These are phyloP conservation scores for Coelogynopora nodosa DNA, from an alignment of 2,888 invertebrate species.

Conservation along the genomic window DNA sequence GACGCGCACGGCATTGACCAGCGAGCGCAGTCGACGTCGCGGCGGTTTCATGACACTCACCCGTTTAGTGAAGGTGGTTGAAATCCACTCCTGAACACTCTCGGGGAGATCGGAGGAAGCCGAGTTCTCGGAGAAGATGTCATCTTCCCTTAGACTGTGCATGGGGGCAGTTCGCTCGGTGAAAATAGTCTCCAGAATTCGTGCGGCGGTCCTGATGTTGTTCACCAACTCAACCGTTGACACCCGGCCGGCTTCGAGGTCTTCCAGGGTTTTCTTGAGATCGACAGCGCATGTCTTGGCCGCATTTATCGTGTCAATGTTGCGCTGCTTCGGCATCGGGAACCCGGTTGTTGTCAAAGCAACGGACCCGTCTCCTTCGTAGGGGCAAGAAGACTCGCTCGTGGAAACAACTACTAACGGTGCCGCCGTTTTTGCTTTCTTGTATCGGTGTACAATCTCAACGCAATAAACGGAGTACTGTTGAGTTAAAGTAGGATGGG, in stretches of 20 bases:
- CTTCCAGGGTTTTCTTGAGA: background rate
- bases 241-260: background rate
- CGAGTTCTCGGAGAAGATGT: constrained; percentile 37
- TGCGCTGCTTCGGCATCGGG: background rate
- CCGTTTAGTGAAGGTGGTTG: constrained; percentile 42
- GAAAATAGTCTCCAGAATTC: background rate
- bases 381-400: too few relatives aligned
- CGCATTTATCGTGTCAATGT: background rate
- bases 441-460: too few relatives aligned
- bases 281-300: background rate
- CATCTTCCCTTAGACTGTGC: background rate
- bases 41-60: constrained; percentile 36
- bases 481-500: too few relatives aligned
- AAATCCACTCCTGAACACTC: constrained; percentile 45
- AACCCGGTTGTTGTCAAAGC: background rate
- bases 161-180: constrained; percentile 5
- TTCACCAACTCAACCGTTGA: background rate
- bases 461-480: too few relatives aligned
- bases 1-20: constrained; percentile 42
- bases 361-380: background rate
- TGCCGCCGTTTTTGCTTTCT: too few relatives aligned
- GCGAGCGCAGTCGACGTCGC: constrained; percentile 42
- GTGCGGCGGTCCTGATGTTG: background rate
- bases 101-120: constrained; percentile 40
- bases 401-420: too few relatives aligned